phyloP scores from a whole-genome alignment of 2,113 vertebrate species.

The Pelusios castaneus region DNA sequence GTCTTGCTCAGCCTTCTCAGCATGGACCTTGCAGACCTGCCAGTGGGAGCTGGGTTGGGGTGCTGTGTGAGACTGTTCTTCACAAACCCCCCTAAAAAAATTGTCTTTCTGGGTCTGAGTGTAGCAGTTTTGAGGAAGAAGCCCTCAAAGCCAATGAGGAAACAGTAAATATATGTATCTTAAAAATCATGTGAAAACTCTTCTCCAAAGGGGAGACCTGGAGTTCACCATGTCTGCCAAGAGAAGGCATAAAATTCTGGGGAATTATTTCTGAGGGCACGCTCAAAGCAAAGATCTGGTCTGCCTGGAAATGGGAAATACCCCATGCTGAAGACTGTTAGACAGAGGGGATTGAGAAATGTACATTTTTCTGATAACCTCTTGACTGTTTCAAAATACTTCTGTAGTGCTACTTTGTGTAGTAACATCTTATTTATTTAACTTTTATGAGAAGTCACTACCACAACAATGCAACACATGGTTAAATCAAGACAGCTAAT shows the following conservation, averaged over 20 bases:
- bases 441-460: not conserved
- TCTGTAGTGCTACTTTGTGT: not conserved
- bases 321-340: not conserved
- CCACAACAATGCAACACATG: not conserved
- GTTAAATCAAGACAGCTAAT: not conserved
- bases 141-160: not conserved
- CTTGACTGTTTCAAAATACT: not conserved
- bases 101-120: not conserved
- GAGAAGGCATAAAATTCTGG: not conserved
- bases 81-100: not conserved
- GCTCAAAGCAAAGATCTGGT: not conserved
- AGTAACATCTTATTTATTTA: not conserved
- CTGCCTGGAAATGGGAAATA: not conserved
- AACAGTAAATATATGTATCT: not conserved
- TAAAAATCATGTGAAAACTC: not conserved
- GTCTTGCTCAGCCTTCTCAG: not conserved
- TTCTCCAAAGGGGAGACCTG: not conserved
- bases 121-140: not conserved
- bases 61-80: not conserved
- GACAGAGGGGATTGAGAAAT: not conserved
- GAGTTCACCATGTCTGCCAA: fast-evolving
- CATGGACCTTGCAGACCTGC: too few species aligned
- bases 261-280: not conserved
- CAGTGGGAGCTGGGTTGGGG: not conserved
- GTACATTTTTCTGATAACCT: not conserved